These are phyloP conservation scores for Quadroppia sp. DNA, from an alignment of 2,888 invertebrate species.

Conservation along the genomic window DNA sequence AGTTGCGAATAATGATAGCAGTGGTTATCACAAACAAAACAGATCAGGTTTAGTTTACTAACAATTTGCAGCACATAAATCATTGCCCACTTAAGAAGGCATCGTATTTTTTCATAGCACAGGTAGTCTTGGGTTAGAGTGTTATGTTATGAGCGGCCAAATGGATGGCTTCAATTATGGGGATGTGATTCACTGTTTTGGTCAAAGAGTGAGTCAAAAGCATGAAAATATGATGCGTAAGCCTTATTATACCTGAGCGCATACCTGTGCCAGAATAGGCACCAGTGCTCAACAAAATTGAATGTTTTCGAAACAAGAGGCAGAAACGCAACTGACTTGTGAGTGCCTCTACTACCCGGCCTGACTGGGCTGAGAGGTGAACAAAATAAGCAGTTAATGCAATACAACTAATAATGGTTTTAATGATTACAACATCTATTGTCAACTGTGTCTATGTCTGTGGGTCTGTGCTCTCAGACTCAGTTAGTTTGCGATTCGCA, in stretches of 20 bases:
- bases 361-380: constrained; percentile 13
- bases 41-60: constrained; percentile 36
- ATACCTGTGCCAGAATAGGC: constrained; percentile 15
- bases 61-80: constrained; percentile 36
- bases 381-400: constrained; percentile 34
- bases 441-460: background rate
- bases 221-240: constrained; percentile 9
- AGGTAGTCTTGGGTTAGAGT: background rate
- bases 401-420: constrained; percentile 17
- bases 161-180: constrained; percentile 24
- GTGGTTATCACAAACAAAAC: constrained; percentile 33
- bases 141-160: background rate
- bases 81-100: constrained; percentile 29
- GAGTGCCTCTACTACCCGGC: constrained; percentile 7
- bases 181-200: constrained; percentile 19
- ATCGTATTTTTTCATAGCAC: background rate
- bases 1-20: constrained; percentile 25
- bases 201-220: constrained; percentile 14
- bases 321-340: constrained; percentile 13
- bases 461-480: background rate
- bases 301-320: constrained; percentile 31
- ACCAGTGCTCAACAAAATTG: constrained; percentile 23
- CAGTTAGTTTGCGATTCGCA: background rate
- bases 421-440: constrained; percentile 26
- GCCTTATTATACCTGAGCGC: background rate